Conservation (phyloP, 2,797 vertebrate species). For the Fratercula arctica region DNA sequence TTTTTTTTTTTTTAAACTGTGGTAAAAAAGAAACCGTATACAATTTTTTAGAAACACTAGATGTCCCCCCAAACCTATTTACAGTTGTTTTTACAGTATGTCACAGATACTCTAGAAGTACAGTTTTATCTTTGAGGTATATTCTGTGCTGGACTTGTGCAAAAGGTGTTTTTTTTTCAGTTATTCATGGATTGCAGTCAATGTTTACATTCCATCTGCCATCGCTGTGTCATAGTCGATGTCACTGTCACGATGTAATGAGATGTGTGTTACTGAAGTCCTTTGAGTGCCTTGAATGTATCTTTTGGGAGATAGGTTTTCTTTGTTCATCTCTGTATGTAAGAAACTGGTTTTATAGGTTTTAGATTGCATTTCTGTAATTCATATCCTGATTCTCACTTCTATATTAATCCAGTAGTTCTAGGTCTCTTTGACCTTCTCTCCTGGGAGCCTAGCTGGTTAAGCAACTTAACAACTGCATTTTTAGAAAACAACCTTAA, state of each 20-base stretch:
- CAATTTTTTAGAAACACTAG: constrained; percentile 67
- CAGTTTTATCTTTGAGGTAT: background rate
- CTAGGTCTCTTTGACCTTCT: background rate
- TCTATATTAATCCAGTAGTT: background rate
- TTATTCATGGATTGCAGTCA: background rate
- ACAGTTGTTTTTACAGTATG: background rate
- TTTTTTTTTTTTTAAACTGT: background rate
- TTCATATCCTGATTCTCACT: background rate
- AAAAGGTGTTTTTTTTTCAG: background rate
- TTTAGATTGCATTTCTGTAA: background rate
- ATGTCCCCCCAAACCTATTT: constrained; percentile 68
- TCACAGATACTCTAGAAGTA: background rate
- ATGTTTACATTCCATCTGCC: constrained; percentile 28
- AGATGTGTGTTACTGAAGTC: background rate
- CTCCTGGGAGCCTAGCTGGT: background rate
- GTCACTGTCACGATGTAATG: background rate
- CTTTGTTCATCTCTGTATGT: background rate
- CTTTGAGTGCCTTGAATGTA: background rate
- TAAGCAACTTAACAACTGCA: background rate
- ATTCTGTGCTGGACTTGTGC: background rate
- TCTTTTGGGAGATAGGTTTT: background rate
- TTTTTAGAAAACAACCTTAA: background rate
- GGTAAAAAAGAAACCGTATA: background rate
- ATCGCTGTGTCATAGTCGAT: background rate
- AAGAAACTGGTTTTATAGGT: background rate